phyloP scores from a whole-genome alignment of 2,113 vertebrate genomes.

The Sceloporus tristichus region DNA sequence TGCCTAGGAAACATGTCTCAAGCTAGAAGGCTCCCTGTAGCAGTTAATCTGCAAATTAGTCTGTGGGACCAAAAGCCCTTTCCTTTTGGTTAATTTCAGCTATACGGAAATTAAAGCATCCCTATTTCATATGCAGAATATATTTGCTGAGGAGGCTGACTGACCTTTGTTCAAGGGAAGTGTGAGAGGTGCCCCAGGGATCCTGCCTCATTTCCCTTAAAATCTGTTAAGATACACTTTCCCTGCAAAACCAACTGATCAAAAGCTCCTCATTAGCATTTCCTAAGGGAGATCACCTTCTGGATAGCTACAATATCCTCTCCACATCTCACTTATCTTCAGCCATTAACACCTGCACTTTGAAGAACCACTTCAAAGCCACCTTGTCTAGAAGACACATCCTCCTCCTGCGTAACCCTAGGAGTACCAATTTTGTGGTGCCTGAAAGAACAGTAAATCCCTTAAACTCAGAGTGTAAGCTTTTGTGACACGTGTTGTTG shows the following conservation, averaged over 20 bases:
- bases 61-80: accelerated
- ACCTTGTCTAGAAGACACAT: not conserved
- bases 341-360: not conserved
- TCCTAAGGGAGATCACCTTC: not conserved
- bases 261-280: not conserved
- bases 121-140: not conserved
- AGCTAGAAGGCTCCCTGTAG: not conserved
- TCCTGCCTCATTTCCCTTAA: not conserved
- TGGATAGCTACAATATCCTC: not conserved
- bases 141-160: not conserved
- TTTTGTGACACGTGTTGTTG: not conserved
- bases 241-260: not conserved
- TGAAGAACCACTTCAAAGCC: not conserved
- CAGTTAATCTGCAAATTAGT: not conserved
- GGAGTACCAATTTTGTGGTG: not conserved
- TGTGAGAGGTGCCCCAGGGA: not conserved
- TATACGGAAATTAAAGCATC: slow-evolving; percentile 4
- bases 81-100: not conserved
- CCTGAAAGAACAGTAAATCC: not conserved
- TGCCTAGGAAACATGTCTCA: not conserved
- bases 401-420: not conserved
- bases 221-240: not conserved
- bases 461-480: not conserved
- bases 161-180: not conserved
- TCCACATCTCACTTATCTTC: not conserved